phyloP scores from a whole-genome alignment of 2,888 invertebrate genomes.

The Gibbula magus region DNA sequence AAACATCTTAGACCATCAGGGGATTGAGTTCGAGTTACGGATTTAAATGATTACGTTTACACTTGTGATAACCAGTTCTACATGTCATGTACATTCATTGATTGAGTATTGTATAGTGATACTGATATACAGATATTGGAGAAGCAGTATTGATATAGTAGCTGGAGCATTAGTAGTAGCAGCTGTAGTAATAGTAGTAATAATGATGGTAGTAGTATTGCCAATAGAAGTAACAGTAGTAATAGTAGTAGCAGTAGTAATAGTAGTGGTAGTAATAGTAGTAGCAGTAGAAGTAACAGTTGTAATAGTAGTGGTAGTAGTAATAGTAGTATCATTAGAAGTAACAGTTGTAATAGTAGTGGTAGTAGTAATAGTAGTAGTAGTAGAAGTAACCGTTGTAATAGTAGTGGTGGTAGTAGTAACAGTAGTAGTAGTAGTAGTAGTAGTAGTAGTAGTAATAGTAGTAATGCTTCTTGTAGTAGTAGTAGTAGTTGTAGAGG shows the following conservation, averaged over 20 bases:
- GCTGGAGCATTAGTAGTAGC: too few relatives aligned
- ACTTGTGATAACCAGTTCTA: too few relatives aligned
- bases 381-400: not conserved
- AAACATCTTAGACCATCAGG: too few relatives aligned
- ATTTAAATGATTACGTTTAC: too few relatives aligned
- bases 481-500: not conserved
- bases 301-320: not conserved
- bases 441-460: not conserved
- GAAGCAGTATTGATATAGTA: too few relatives aligned
- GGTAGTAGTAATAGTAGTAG: not conserved
- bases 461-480: too few relatives aligned
- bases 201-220: too few relatives aligned
- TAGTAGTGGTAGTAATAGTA: not conserved
- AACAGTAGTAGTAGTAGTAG: not conserved
- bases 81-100: too few relatives aligned
- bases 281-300: not conserved
- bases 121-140: too few relatives aligned
- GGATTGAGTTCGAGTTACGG: too few relatives aligned
- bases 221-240: not conserved
- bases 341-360: not conserved
- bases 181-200: too few relatives aligned
- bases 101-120: too few relatives aligned
- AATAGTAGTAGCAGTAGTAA: not conserved
- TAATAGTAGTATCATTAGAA: not conserved
- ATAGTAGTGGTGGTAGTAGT: not conserved